Conservation (phyloP, 2,888 invertebrate genomes). For the Dendrolimus pini region DNA sequence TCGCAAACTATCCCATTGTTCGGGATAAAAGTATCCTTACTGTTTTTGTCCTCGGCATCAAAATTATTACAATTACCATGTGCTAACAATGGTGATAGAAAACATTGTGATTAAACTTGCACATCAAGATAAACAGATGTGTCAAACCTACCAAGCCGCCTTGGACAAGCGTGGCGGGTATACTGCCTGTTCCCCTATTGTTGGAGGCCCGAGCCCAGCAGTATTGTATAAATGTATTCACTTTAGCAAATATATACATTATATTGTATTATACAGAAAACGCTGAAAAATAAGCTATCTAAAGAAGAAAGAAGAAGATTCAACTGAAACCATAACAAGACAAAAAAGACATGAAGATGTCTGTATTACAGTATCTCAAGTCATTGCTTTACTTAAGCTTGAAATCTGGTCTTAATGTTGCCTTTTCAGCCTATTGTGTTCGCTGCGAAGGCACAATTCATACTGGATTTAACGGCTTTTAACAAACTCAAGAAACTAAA, state of each 20-base stretch:
- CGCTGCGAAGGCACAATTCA: conserved; percentile 46
- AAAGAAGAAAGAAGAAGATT: too few relatives aligned
- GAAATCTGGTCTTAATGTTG: conserved; percentile 58
- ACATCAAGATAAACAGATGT: too few relatives aligned
- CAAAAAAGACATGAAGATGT: conserved; percentile 10
- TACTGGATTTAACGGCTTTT: conserved; percentile 52
- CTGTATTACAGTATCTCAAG: conserved; percentile 38
- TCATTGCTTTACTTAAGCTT: conserved; percentile 56
- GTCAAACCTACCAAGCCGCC: too few relatives aligned
- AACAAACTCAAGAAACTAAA: conserved; percentile 55
- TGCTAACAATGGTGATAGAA: too few relatives aligned
- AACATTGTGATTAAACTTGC: too few relatives aligned
- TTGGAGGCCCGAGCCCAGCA: too few relatives aligned
- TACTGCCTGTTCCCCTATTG: too few relatives aligned
- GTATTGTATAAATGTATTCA: background rate
- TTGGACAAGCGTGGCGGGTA: too few relatives aligned
- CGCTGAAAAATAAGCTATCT: too few relatives aligned
- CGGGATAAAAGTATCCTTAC: background rate
- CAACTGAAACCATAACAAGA: too few relatives aligned
- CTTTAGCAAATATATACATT: background rate
- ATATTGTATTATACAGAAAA: conserved; percentile 4
- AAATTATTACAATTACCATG: too few relatives aligned
- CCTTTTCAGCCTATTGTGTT: conserved; percentile 57
- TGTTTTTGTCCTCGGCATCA: background rate
- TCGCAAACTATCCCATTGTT: too few relatives aligned